phyloP scores from a whole-genome alignment of 2,888 invertebrate species.

The Creontiades dilutus region DNA sequence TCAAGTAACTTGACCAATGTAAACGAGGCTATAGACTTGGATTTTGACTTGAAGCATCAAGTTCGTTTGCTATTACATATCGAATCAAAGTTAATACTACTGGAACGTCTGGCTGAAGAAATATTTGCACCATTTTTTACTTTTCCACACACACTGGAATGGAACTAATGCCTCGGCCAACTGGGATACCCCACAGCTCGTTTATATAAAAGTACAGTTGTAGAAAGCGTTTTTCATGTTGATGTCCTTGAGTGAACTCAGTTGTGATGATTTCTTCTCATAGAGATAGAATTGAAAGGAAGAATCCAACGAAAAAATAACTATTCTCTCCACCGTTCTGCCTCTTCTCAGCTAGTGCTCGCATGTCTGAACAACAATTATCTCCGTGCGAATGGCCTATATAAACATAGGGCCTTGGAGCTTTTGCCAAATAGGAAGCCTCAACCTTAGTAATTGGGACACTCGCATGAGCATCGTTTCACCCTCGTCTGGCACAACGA shows the following conservation, averaged over 20 bases:
- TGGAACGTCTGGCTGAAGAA: too few species aligned
- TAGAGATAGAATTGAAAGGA: not conserved
- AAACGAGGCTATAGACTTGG: too few species aligned
- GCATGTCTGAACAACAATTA: not conserved
- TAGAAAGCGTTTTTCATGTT: too few species aligned
- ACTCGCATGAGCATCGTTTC: not conserved
- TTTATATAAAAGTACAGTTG: too few species aligned
- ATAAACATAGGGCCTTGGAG: constrained; percentile 21
- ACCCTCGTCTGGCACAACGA: not conserved
- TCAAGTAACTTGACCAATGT: too few species aligned
- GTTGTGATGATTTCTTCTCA: not conserved
- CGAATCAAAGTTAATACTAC: too few species aligned
- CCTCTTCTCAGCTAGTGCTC: not conserved
- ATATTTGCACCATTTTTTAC: too few species aligned
- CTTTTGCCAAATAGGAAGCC: constrained; percentile 12
- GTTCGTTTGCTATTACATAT: too few species aligned
- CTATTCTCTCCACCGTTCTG: not conserved
- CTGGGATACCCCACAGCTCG: not conserved
- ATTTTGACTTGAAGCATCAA: too few species aligned
- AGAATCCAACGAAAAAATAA: not conserved
- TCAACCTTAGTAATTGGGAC: constrained; percentile 16
- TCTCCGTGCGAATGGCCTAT: constrained; percentile 7
- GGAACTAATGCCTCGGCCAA: not conserved
- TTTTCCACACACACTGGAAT: not conserved
- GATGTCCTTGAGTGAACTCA: not conserved